Percentiles rank a stretch among this genome's conserved stretches.
These are phyloP conservation scores for Alitta virens DNA, from an alignment of 2,888 invertebrate species.

Conservation along the genomic window DNA sequence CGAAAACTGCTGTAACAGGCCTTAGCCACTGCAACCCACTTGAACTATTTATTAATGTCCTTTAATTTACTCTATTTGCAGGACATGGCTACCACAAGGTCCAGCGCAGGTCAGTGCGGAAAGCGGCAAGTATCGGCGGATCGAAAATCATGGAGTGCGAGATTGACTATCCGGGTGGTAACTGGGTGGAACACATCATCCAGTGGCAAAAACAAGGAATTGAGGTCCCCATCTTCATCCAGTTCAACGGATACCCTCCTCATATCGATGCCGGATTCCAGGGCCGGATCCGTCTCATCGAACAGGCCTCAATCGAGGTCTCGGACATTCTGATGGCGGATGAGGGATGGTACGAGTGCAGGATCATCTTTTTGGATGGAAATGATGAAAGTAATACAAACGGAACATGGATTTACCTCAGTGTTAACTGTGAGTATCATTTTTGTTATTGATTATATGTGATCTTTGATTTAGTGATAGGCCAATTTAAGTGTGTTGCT, in stretches of 20 bases:
- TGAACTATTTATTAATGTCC: too few species aligned
- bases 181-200: conserved; percentile 94
- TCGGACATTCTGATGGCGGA: conserved; percentile 90
- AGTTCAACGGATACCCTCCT: conserved; percentile 96
- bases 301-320: conserved; percentile 76
- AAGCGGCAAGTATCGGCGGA: conserved; percentile 95
- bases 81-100: conserved; percentile 12
- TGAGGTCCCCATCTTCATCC: conserved; percentile 95
- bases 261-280: conserved; percentile 76
- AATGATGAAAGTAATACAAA: conserved; percentile 82
- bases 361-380: conserved; percentile 91
- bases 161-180: conserved; percentile 93
- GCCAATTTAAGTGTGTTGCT: too few species aligned
- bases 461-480: too few species aligned
- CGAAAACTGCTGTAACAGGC: too few species aligned
- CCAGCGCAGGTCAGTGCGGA: conserved; percentile 56
- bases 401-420: conserved; percentile 97
- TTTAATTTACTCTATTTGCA: not conserved
- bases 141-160: conserved; percentile 97
- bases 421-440: conserved; percentile 78
- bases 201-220: conserved; percentile 99
- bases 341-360: conserved; percentile 95
- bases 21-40: too few species aligned
- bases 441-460: too few species aligned
- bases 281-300: conserved; percentile 26